Base-by-base conservation (phyloP, 2,113 vertebrate genomes). In the Cranoglanis bouderius region DNA sequence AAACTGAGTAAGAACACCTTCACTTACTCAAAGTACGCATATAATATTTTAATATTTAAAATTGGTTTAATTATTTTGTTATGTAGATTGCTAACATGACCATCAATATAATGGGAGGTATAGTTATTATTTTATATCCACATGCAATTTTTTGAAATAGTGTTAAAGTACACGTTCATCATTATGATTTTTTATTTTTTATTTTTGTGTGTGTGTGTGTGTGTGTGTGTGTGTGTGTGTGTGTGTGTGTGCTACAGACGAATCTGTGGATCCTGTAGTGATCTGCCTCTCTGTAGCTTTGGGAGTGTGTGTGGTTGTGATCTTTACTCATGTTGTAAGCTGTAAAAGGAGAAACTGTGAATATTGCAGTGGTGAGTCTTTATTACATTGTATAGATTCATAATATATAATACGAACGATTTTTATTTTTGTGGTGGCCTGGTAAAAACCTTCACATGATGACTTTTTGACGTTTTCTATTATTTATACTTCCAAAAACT, bases 271-370 rank as follows among this genome's bases (percentile, higher is more conserved):
- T 57, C 83, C 24, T 26, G 77, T 35, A 16, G 51, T 90, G 61
- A 61, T 85, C 29, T 40, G 51, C 0, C 46, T 88, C 9, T 40
- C 70, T 40, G 70, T 32, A 21, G 18, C 43, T 88, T 81, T 88
- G 6, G 89, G 49, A 32, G 21, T 82, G 18, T 85, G 86, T 88
- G 43, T 55, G 57, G 1, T 85, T 74, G n/a, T 85, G 67, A n/a
- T 85, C 6, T 51, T 75, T n/a, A 53, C 32, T 85, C 65, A 88
- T n/a, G 53, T 18, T 35, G 29, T 85, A 29, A 19, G 29, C 10
- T 61, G 32, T n/a, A 82, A 3, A 16, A 18, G 38, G 77, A 40
- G 38, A 74, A 65, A 49, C 21, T 67, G 32, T 87, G 6, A 43
- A 77, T 38, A 78, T 4, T 77, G 12, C 26, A 29, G 7, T n/a